Conservation (phyloP, 2,113 vertebrate genomes). For the Crotalus tigris region DNA sequence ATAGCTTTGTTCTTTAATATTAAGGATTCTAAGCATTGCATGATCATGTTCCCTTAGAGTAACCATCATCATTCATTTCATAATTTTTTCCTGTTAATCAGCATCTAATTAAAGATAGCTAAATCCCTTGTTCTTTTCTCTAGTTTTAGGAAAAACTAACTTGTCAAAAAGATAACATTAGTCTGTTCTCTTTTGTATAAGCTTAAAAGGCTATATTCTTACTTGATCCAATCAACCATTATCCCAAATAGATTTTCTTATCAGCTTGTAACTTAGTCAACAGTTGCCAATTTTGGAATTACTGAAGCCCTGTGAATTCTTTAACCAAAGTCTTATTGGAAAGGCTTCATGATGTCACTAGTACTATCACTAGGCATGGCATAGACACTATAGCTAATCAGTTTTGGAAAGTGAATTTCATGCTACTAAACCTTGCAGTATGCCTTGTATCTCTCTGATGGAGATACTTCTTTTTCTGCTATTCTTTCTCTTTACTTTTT, state of each 20-base stretch:
- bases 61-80: background rate
- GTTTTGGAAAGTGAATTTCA: background rate
- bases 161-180: background rate
- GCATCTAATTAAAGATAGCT: background rate
- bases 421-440: background rate
- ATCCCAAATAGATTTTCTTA: background rate
- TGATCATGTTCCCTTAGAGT: background rate
- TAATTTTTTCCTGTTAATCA: background rate
- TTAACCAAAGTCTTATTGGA: background rate
- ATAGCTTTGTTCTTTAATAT: background rate
- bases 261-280: background rate
- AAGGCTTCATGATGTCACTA: background rate
- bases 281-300: background rate
- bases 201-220: background rate
- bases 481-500: background rate
- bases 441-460: background rate
- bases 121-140: background rate
- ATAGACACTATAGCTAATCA: background rate
- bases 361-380: background rate
- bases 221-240: background rate
- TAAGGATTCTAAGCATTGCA: background rate
- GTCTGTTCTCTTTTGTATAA: background rate
- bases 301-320: background rate
- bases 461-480: background rate
- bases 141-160: background rate